Base-by-base conservation (phyloP, 2,797 vertebrate genomes). In the Phyllotis vaccarum region DNA sequence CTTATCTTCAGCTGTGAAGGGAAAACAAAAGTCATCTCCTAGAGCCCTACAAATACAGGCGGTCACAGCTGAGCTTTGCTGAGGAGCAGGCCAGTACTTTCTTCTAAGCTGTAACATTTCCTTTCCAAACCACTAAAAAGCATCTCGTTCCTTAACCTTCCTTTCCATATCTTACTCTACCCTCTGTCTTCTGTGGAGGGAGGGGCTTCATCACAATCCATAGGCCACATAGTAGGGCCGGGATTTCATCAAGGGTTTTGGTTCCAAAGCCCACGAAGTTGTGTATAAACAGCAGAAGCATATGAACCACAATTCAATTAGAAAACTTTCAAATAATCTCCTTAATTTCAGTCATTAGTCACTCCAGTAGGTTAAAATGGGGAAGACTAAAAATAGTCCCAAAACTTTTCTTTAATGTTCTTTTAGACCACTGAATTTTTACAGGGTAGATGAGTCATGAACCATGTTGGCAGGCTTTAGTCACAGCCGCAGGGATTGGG, bases 301-400 rank as follows among this genome's bases (percentile, higher is more conserved):
- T 91, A 31, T 76, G 21, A 83, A 89, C 11, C 56, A 90, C 64
- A 68, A 52, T 82, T 86, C 86, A 31, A 82, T 86, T 95, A 85
- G 56, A 11, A 78, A 92, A 70, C 22, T 92, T 74, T 91, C 80
- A 85, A 60, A 75, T 88, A 70, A 37, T 24, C 29, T 49, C 58
- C 34, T 19, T 85, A 96, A 89, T 64, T 76, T 74, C 7, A 96
- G 54, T 43, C 81, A 70, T 96, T 95, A 85, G n/a, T 90, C 34
- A 88, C 90, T 92, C 43, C 24, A 88, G 62, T n/a, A 88, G 66
- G 8, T 95, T 95, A 22, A 56, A 54, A 60, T 76, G 60, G n/a
- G 27, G 24, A 85, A 81, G 91, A 81, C 66, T 68, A 82, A 90
- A 93, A 86, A 91, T 70, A 93, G 29, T 93, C 90, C 2, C 29